A percentile compares a stretch with the other conserved stretches of the same genome.
These are phyloP conservation scores for Imbricaverruca yamaguchii DNA, from an alignment of 2,888 invertebrate genomes.

Conservation along the genomic window DNA sequence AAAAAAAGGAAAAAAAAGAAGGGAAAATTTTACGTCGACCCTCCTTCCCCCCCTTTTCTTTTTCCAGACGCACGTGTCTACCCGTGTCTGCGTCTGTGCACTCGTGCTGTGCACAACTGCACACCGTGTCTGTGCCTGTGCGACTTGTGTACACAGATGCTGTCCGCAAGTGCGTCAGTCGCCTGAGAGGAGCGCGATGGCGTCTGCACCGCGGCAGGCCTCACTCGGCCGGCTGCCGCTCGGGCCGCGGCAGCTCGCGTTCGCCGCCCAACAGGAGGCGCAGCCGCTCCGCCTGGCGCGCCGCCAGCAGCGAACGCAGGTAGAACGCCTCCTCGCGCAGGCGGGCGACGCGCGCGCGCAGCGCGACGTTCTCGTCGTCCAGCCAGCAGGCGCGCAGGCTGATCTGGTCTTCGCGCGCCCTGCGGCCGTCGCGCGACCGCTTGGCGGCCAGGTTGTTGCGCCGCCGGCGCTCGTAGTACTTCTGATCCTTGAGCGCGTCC, in stretches of 20 bases:
- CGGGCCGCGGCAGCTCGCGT: neutral
- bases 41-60: no score
- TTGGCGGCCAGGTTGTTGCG: constrained; percentile 88
- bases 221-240: neutral
- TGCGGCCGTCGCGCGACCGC: constrained; percentile 79
- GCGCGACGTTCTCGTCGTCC: constrained; percentile 29
- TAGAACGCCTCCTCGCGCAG: constrained; percentile 3
- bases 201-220: no score
- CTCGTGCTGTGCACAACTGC: no score
- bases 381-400: constrained; percentile 26
- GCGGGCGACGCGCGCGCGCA: constrained; percentile 6
- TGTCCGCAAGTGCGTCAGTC: no score
- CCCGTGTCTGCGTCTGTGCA: no score
- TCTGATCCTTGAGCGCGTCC: constrained; percentile 76
- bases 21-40: no score
- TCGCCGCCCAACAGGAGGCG: neutral
- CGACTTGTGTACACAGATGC: no score
- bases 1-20: no score
- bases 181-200: no score
- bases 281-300: neutral
- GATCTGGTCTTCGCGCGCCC: constrained; percentile 50
- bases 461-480: constrained; percentile 77
- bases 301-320: neutral
- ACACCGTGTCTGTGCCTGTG: no score
- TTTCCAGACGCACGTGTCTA: no score